These are phyloP conservation scores for Acanthoscelides obtectus DNA, from an alignment of 2,888 invertebrate genomes.

Conservation along the genomic window DNA sequence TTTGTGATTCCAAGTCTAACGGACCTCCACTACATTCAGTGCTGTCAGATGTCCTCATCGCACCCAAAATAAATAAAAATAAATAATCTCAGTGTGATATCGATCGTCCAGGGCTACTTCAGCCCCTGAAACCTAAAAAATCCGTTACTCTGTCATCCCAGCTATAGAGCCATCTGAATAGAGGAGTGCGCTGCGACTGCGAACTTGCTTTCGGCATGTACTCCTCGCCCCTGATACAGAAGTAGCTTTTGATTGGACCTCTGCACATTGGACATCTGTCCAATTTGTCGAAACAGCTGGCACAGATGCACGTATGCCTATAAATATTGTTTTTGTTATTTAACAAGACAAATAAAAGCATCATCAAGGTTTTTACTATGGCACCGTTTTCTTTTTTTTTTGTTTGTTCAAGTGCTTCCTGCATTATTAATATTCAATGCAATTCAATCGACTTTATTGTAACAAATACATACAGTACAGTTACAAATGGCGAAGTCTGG, in stretches of 20 bases:
- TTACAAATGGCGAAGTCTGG: too few relatives aligned
- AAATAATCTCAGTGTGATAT: constrained; percentile 3
- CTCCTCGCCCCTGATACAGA: constrained; percentile 75
- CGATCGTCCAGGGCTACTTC: not conserved
- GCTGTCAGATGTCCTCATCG: not conserved
- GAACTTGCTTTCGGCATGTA: constrained; percentile 55
- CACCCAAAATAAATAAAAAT: constrained; percentile 6
- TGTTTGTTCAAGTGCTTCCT: too few relatives aligned
- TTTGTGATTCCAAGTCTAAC: too few relatives aligned
- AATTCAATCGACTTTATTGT: too few relatives aligned
- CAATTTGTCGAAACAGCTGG: constrained; percentile 72
- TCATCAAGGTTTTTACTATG: too few relatives aligned
- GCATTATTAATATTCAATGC: too few relatives aligned
- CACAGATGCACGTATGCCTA: constrained; percentile 80
- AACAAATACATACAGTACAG: too few relatives aligned
- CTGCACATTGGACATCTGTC: constrained; percentile 86
- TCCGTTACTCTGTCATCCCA: constrained; percentile 70
- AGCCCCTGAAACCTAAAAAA: constrained; percentile 63
- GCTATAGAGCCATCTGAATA: constrained; percentile 53
- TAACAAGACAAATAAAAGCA: too few relatives aligned
- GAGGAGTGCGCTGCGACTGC: constrained; percentile 42
- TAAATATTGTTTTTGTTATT: not conserved
- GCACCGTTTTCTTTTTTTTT: too few relatives aligned
- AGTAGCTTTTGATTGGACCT: constrained; percentile 76
- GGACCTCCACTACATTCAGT: too few relatives aligned